Evolutionary conservation across 2,888 invertebrate species (phyloP), one percentile per base, ranked within the genome.

Genomic region (Allacma fusca): DNA sequence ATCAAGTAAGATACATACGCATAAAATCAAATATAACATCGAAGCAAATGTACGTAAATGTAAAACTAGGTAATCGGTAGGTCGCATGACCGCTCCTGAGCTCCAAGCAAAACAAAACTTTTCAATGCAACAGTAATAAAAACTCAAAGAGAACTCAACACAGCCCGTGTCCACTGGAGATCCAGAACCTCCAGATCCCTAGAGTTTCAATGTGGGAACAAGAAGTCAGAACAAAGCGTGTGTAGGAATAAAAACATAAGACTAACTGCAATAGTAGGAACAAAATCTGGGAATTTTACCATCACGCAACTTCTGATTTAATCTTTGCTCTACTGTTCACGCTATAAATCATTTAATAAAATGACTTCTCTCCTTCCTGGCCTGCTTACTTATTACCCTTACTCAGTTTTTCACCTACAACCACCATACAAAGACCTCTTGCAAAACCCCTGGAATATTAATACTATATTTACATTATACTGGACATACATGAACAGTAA

Each of bases 251-350:
- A 9, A 50, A 19, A 50, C 50, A 40, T 40, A 40, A 9, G 40
- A 16, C 50, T 50, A 9, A 50, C 2, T 50, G 50, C 16, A 50
- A 50, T 12, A 19, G 19, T n/a, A n/a, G n/a, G n/a, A n/a, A n/a
- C n/a, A n/a, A n/a, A n/a, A n/a, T n/a, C n/a, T 50, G 16, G n/a
- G 16, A 50, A 50, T 16, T 16, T n/a, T 16, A 13, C 50, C 23
- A 50, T 2, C 70, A 71, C 71, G 71, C 71, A 71, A 71, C 21
- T 28, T 21, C 26, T 29, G 71, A 71, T 71, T 59, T 57, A 44
- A 71, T 71, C 57, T 71, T 19, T 12, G 44, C n/a, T 59, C 71
- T 5, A 12, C 21, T 4, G 24, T 62, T 62, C 62, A 62, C 62
- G 24, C 62, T 24, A 62, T 62, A 62, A 62, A 62, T 62, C 62